Base-by-base conservation (phyloP, 2,888 invertebrate genomes). In the Eudemis profundana region DNA sequence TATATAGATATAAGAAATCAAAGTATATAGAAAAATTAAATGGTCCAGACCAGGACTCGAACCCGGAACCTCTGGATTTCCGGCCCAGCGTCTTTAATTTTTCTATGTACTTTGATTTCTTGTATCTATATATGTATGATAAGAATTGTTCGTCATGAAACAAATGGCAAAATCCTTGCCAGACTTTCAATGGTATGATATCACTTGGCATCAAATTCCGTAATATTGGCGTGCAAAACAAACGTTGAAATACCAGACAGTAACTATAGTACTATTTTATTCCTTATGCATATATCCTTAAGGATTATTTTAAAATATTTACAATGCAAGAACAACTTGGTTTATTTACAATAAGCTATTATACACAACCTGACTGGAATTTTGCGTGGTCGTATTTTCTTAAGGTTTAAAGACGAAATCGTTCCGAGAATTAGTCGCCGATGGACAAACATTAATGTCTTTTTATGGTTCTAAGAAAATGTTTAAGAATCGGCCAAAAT, bases 141-240 rank as follows among this genome's bases (percentile, higher is more conserved):
- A 47, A 29, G 0, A 5, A 33, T 63, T 47, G 21, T 1, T 14
- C 38, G 47, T 56, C 33, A 64, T 42, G 62, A 65, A 62, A 50
- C 46, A 14, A 54, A 38, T 29, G 7, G 23, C 21, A 61, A 33
- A 63, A 38, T 59, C 42, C 17, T 60, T 51, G 51, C 47, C 69
- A 44, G 57, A 59, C 46, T 63, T 65, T 65, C 60, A 62, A 70
- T 66, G 42, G 23, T 10, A 61, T 67, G 65, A 61, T 63, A 69
- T 69, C 67, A 67, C 61, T 23, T 60, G 66, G 50, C 61, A 69
- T 66, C 53, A 23, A 49, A 68, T 66, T 63, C 51, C 51, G 47
- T 47, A 66, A 57, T 42, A 56, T 42, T 56, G 49, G 21, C 56
- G 19, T 17, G 54, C 49, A 4, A 42, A 50, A 63, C 49, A 38